Evolutionary conservation across 2,888 invertebrate species (phyloP).

Genomic region (Yponomeuta malinellus): DNA sequence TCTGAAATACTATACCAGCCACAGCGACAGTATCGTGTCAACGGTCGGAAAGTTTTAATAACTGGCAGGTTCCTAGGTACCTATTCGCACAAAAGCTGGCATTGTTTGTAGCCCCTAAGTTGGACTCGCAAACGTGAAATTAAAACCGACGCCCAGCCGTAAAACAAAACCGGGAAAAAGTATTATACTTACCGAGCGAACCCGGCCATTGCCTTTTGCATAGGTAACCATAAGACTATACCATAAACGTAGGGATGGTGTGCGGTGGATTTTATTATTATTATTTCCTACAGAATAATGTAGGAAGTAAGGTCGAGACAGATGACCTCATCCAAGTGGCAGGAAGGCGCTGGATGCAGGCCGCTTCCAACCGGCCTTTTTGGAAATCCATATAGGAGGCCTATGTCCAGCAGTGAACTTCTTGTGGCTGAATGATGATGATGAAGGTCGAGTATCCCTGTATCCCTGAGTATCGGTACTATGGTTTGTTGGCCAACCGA

Average conservation of each 20-base stretch:
- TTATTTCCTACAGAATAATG: too few relatives aligned
- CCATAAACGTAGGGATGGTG: neutral
- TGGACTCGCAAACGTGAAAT: constrained; percentile 9
- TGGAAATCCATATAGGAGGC: too few relatives aligned
- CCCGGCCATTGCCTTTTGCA: neutral
- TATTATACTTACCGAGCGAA: neutral
- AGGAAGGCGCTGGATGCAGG: too few relatives aligned
- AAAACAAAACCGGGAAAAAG: constrained; percentile 12
- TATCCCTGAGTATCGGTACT: too few relatives aligned
- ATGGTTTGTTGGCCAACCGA: too few relatives aligned
- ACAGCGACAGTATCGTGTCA: constrained; percentile 12
- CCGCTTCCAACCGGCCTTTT: too few relatives aligned
- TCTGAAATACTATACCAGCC: neutral
- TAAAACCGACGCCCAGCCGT: constrained; percentile 12
- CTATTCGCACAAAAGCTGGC: constrained; percentile 36
- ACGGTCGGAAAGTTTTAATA: constrained; percentile 50
- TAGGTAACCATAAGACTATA: neutral
- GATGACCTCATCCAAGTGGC: too few relatives aligned
- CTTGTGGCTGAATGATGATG: too few relatives aligned
- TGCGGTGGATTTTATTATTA: too few relatives aligned
- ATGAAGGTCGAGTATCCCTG: too few relatives aligned
- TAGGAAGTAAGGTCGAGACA: too few relatives aligned
- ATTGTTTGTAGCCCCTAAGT: constrained; percentile 6
- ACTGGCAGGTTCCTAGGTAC: constrained; percentile 30
- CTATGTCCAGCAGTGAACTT: too few relatives aligned